Evolutionary conservation across 2,888 invertebrate species (phyloP), one percentile per base, ranked within the genome.

Genomic region (Agrochola circellaris): DNA sequence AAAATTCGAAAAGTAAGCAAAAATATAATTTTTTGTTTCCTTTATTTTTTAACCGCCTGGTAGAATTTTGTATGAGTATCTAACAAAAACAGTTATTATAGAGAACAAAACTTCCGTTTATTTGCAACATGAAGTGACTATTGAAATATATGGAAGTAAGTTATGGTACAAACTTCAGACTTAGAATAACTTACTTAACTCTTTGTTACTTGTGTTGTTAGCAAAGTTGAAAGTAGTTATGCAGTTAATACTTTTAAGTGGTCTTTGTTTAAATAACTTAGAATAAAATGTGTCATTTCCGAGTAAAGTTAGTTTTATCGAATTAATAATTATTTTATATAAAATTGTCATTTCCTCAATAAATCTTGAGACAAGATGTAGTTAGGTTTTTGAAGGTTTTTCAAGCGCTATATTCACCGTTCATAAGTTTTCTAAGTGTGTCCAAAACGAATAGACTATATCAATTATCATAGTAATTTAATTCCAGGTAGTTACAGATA

Each of bases 211-310:
- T 56, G 1, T 30, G 0, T 38, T 62, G 13, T 75, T 15, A 23
- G 20, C 8, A 15, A 67, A 56, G 7, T 68, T 61, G 56, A n/a
- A 71, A 80, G 45, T 60, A 61, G 2, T 71, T 45, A 34, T 17
- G 26, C 34, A 69, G 17, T 54, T n/a, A 30, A 30, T 42, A 42
- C 15, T 42, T 34, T 26, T 9, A 42, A 23, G 42, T 20, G 6
- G 11, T 42, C 20, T 51, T 60, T 51, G 42, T 79, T 38, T 13
- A 26, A 15, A 60, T 60, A 42, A 30, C 17, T 60, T 60, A 15
- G n/a, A 23, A 30, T 38, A n/a, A n/a, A 38, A 60, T n/a, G 30
- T 30, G 9, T 60, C 0, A 51, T 60, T 54, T 62, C 20, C 15
- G 6, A 20, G 42, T 62, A 2, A n/a, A 34, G 7, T 38, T 26